Base-by-base conservation (phyloP, 1,140 invertebrate genomes). In the Leptinotarsa undecemlineata region DNA sequence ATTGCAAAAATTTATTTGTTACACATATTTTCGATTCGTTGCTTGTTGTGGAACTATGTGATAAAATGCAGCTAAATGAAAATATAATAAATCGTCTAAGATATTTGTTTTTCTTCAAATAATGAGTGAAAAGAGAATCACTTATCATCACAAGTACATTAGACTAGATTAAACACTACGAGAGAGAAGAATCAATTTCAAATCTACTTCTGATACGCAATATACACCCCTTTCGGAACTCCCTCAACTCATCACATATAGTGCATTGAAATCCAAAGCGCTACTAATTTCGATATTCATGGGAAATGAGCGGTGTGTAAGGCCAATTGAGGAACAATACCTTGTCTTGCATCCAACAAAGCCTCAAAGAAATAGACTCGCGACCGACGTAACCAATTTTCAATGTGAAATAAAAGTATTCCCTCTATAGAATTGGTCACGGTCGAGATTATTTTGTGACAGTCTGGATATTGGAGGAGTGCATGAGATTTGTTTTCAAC, bases 251-350 rank as follows among this genome's bases (percentile, higher is more conserved):
- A 57, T 57, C 51, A 57, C 51, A 57, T 8, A 57, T n/a, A 57
- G 17, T 57, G 51, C 51, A 57, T 57, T 19, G 2, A 57, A 57
- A 57, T 57, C 5, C n/a, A 57, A 57, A 57, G 51, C 51, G 0
- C 51, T 57, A 57, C 51, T 57, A n/a, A 57, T 57, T 57, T n/a
- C 51, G 51, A 57, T 57, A 57, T 57, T 57, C 51, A 57, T 57
- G 51, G 51, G 51, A 57, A 57, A 57, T 57, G 15, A 57, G 51
- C 17, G 51, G 51, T 57, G 15, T 57, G 51, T 57, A 57, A 57
- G 3, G 14, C 51, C 51, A 57, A 57, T 57, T 57, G 51, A 57
- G 4, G 51, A 57, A 57, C 51, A 57, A 57, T 57, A 57, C 51
- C 17, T 8, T 19, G 51, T 57, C 51, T 57, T 3, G 51, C 51